Evolutionary conservation across 1,140 invertebrate genomes (phyloP).

Genomic region (Contarinia nasturtii): DNA sequence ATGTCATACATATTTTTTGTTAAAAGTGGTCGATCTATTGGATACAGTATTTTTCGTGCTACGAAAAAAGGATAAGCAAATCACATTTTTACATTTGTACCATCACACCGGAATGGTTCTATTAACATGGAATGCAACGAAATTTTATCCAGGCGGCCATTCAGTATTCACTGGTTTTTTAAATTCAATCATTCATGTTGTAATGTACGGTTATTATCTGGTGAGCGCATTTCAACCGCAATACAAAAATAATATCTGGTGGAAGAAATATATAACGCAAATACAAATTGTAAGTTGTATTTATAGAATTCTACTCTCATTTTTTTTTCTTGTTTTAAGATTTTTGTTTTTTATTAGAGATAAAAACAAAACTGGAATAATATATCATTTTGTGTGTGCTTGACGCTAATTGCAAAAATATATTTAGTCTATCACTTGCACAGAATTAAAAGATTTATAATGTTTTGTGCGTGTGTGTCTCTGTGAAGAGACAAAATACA

Average conservation of each 20-base stretch:
- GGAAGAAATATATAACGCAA: conserved; percentile 44
- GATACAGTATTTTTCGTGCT: conserved; percentile 58
- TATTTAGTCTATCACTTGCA: too few species aligned
- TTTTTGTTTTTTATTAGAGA: too few species aligned
- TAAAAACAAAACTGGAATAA: too few species aligned
- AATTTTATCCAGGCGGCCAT: conserved; percentile 36
- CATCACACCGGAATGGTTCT: conserved; percentile 58
- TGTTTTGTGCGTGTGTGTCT: too few species aligned
- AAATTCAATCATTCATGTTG: conserved; percentile 41
- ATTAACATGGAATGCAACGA: conserved; percentile 26
- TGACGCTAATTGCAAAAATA: too few species aligned
- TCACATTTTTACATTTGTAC: conserved; percentile 67
- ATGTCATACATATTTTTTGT: conserved; percentile 30
- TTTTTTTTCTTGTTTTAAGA: too few species aligned
- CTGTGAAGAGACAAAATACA: too few species aligned
- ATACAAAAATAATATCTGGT: conserved; percentile 31
- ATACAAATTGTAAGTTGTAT: conserved; percentile 34
- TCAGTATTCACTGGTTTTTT: conserved; percentile 26
- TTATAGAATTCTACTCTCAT: too few species aligned
- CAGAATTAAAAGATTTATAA: too few species aligned
- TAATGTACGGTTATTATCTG: conserved; percentile 48
- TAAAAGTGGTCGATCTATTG: conserved; percentile 34
- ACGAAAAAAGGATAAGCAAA: conserved; percentile 62
- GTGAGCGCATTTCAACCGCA: conserved; percentile 36
- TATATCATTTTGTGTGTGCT: too few species aligned